A percentile compares a stretch with the other conserved stretches of the same genome.
Conservation (phyloP, 2,888 invertebrate genomes). For the Aethes cnicana region DNA sequence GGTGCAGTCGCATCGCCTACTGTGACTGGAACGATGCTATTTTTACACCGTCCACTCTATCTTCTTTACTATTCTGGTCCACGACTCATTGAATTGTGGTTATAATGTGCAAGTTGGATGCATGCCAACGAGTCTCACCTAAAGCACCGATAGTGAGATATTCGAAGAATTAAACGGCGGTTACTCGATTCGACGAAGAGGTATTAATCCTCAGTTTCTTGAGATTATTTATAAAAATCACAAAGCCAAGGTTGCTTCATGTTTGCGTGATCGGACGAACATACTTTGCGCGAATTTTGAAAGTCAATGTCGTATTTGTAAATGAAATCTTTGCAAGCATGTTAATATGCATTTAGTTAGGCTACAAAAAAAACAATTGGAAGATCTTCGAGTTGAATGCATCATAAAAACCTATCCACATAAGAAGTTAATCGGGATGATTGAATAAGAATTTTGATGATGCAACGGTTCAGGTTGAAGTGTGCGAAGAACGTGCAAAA, state of each 20-base stretch:
- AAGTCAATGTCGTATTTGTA: constrained; percentile 13
- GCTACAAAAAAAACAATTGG: too few species aligned
- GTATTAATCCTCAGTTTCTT: constrained; percentile 47
- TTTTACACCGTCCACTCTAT: constrained; percentile 78
- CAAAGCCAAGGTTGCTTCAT: constrained; percentile 57
- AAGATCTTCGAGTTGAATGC: too few species aligned
- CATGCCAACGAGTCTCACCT: constrained; percentile 73
- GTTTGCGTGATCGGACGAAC: constrained; percentile 34
- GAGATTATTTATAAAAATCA: constrained; percentile 44
- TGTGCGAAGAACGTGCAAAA: constrained; percentile 32
- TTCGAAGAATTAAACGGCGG: constrained; percentile 70
- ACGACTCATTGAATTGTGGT: constrained; percentile 82
- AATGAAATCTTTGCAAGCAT: not conserved
- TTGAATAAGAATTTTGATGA: constrained; percentile 11
- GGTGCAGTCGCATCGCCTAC: constrained; percentile 69
- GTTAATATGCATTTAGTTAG: too few species aligned
- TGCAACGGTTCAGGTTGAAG: constrained; percentile 22
- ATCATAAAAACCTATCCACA: not conserved
- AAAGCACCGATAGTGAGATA: constrained; percentile 74
- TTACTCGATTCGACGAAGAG: constrained; percentile 60
- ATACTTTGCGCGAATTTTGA: constrained; percentile 4
- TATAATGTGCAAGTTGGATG: constrained; percentile 81
- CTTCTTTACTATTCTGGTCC: constrained; percentile 82
- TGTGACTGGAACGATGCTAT: constrained; percentile 78
- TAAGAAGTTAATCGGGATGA: not conserved